phyloP scores from a whole-genome alignment of 2,888 invertebrate genomes.

The Tenthredo livida region DNA sequence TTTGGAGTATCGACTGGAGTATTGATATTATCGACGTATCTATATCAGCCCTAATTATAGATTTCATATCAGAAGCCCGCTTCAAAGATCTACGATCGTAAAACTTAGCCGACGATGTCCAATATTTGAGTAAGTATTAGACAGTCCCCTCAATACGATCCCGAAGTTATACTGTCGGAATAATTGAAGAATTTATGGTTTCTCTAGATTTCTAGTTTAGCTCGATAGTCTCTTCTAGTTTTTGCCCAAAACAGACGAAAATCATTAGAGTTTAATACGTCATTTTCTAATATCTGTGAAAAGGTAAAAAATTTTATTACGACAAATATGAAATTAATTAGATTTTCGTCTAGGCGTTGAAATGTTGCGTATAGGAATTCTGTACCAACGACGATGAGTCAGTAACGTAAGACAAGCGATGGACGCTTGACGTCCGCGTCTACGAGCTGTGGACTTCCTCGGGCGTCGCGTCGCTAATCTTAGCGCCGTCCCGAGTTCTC shows the following conservation, averaged over 20 bases:
- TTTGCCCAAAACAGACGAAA: too few relatives aligned
- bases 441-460: slow-evolving; percentile 58
- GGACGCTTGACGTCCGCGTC: slow-evolving; percentile 57
- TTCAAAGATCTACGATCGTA: not conserved
- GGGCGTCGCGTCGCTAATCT: slow-evolving; percentile 59
- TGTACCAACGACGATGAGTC: slow-evolving; percentile 59
- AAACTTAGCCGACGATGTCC: not conserved
- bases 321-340: not conserved
- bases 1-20: not conserved
- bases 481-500: slow-evolving; percentile 53
- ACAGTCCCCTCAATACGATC: not conserved
- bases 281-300: not conserved
- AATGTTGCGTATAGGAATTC: slow-evolving; percentile 24
- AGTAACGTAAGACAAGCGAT: slow-evolving; percentile 60
- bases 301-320: not conserved
- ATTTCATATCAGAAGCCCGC: not conserved
- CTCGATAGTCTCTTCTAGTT: not conserved
- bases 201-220: not conserved
- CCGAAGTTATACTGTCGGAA: not conserved
- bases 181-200: not conserved
- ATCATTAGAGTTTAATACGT: not conserved
- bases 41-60: slow-evolving; percentile 6
- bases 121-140: not conserved
- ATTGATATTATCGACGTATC: slow-evolving; percentile 6
- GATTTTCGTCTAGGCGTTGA: slow-evolving; percentile 13